A percentile compares a stretch with the other conserved stretches of the same genome.
phyloP scores from a whole-genome alignment of 1,140 invertebrate genomes.

The Trichonephila inaurata region DNA sequence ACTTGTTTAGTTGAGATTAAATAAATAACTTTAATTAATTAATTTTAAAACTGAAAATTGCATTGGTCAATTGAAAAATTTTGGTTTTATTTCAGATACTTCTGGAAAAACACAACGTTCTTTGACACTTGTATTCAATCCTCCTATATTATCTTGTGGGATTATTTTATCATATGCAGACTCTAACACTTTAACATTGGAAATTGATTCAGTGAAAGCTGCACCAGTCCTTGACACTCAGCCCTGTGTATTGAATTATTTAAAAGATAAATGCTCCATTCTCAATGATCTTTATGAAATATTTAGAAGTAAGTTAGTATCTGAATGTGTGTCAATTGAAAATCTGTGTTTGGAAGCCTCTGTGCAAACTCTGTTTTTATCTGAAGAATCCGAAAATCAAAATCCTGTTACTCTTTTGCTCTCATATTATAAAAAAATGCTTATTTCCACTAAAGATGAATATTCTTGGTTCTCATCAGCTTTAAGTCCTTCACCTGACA shows the following conservation, averaged over 20 bases:
- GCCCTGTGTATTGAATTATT: slow-evolving; percentile 27
- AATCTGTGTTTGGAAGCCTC: slow-evolving; percentile 27
- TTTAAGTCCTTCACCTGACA: slow-evolving; percentile 37
- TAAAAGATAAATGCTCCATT: slow-evolving; percentile 66
- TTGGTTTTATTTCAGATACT: slow-evolving; percentile 44
- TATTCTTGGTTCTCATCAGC: slow-evolving; percentile 62
- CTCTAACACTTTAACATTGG: neutral
- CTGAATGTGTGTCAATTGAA: neutral
- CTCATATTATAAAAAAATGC: slow-evolving; percentile 37
- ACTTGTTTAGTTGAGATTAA: no score
- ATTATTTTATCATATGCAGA: slow-evolving; percentile 48
- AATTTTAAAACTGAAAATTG: no score
- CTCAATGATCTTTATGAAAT: slow-evolving; percentile 58
- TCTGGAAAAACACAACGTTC: slow-evolving; percentile 60
- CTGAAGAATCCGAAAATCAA: neutral
- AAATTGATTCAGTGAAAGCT: neutral
- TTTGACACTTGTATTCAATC: slow-evolving; percentile 44
- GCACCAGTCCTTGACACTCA: slow-evolving; percentile 33
- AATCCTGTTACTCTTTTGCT: slow-evolving; percentile 34
- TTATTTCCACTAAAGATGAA: neutral
- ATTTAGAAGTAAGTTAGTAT: neutral
- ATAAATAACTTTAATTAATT: no score
- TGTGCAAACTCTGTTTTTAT: slow-evolving; percentile 27
- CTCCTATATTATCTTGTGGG: slow-evolving; percentile 1
- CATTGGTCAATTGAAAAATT: neutral